Evolutionary conservation across 2,797 vertebrate genomes (phyloP).

Genomic region (Podarcis lilfordi): DNA sequence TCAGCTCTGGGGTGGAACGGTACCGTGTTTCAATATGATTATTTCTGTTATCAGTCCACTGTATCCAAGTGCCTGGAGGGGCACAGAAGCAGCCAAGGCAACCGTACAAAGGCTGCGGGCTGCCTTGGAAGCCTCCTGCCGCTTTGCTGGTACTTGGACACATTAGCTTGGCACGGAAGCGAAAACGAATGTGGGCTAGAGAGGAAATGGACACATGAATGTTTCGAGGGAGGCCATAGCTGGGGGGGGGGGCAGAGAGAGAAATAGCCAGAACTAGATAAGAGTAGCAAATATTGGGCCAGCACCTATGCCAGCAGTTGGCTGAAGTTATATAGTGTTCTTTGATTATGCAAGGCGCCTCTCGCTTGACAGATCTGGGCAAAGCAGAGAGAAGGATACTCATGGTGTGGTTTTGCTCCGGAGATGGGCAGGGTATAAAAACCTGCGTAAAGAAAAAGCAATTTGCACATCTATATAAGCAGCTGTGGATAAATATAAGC

Average conservation of each 20-base stretch:
- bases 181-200: not conserved
- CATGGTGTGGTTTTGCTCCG: not conserved
- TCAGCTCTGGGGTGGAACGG: conserved; percentile 48
- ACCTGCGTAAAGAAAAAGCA: not conserved
- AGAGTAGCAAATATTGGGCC: conserved; percentile 55
- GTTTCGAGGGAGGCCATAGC: conserved; percentile 43
- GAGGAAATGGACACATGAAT: conserved; percentile 57
- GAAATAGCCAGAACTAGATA: conserved; percentile 27
- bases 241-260: too few relatives aligned
- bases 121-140: not conserved
- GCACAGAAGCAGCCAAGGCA: not conserved
- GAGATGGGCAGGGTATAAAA: not conserved
- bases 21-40: not conserved
- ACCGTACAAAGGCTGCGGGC: not conserved
- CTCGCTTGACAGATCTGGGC: conserved; percentile 63
- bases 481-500: conserved; percentile 10
- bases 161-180: conserved; percentile 12
- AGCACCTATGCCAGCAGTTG: conserved; percentile 36
- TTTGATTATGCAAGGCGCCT: conserved; percentile 64
- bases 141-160: not conserved
- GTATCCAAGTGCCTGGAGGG: not conserved
- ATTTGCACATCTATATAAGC: not conserved
- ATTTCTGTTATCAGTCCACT: not conserved
- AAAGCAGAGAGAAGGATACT: conserved; percentile 27
- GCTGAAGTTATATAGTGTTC: conserved; percentile 70